Evolutionary conservation across 1,140 invertebrate genomes (phyloP), one percentile per base, ranked within the genome.

Genomic region (Drosophila seguyi): DNA sequence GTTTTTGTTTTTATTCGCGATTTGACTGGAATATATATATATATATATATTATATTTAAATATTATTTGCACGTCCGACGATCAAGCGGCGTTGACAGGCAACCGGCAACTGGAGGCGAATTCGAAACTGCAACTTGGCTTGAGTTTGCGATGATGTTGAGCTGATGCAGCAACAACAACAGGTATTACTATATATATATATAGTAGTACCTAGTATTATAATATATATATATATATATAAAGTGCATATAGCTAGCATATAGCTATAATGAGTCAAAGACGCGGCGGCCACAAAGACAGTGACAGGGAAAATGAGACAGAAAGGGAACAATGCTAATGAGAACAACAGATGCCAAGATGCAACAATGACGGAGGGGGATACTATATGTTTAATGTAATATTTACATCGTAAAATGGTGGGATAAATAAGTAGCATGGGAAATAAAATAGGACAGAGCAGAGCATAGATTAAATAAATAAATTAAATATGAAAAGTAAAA

Each of bases 81-180:
- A 61, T 59, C 53, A 59, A 59, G 74, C 79, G 79, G 29, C 61
- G 59, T 61, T 77, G 80, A 76, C 31, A 57, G 50, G 42, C 66
- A 22, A 68, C 69, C 61, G 75, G 75, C 78, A 58, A 81, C 68
- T 66, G 48, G 60, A 61, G 48, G 59, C 72, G 58, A 77, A 73
- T 78, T 73, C 56, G 79, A 69, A 60, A 60, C 73, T 75, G 74
- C 65, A 81, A 69, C 67, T 75, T 52, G 31, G 29, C 60, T 52
- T 44, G 31, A 29, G 44, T 60, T 50, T 34, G 29, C 31, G 22
- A 22, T 44, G 57, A 62, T 62, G 44, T 14, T 52, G 48, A 18
- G 27, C 31, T 52, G 27, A 53, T 53, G 48, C 66, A 29, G 48
- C 29, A 36, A 48, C 34, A 48, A 50, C 45, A 61, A 27, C 13